Base-by-base conservation (phyloP, 2,113 vertebrate genomes). In the Probosciger aterrimus region DNA sequence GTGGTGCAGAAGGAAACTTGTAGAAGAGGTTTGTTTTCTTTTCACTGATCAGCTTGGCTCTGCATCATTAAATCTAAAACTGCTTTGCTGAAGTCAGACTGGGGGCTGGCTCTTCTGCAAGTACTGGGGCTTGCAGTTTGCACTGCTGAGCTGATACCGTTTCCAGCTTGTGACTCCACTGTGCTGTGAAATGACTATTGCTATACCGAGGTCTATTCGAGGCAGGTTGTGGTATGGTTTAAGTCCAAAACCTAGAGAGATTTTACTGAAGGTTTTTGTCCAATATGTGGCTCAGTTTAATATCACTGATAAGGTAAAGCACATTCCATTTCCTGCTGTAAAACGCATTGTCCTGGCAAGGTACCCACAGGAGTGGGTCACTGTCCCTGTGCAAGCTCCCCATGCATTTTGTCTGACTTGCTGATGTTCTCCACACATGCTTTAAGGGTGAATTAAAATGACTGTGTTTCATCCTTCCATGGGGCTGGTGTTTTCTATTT, bases 401-500 rank as follows among this genome's bases (percentile, higher is more conserved):
- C 35, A 8, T 4, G 1, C 30, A 81, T 10, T 60, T 73, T 87
- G 89, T 33, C 90, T 68, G 63, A 11, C 71, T 33, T 11, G 55
- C 62, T 93, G 86, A 95, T 69, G 78, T 80, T 95, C 86, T 87
- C 91, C 95, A 95, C 95, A 73, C 90, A 64, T 44, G 1, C 57
- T 92, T 88, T 57, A 88, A 67, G 87, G 73, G n/a, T 68, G 81
- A 90, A 90, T 88, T 94, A 52, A 94, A 94, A 91, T 39, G 55
- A 55, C 71, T 88, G 33, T 63, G 55, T 88, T 96, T 90, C 43
- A 25, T 87, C 50, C 63, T 92, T 81, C n/a, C 39, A 50, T 4
- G 17, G n/a, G n/a, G 24, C 78, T 52, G 78, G 44, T 89, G 77
- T 95, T 96, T 95, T 65, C 93, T 64, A 23, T 95, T 96, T 86